Base-by-base conservation (phyloP, 2,113 vertebrate species). In the Perca fluviatilis region DNA sequence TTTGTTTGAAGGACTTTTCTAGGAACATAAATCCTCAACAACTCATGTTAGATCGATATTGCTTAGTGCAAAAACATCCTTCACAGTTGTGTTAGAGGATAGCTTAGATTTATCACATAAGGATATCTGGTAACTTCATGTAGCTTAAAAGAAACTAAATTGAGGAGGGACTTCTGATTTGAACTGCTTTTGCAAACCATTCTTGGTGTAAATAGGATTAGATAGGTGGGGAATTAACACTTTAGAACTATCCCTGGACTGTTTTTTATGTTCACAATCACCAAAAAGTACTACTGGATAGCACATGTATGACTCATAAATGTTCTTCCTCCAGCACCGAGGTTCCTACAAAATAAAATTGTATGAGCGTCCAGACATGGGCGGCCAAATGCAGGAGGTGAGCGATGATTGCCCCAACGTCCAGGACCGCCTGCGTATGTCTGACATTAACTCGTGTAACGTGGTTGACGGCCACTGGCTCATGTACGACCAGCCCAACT, bases 381-480 rank as follows among this genome's bases (percentile, higher is more conserved):
- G 79, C 16, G 92, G 94, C n/a, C 92, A 94, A 64, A 94, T 93
- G 91, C 86, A 93, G 63, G 94, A 95, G 75, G 74, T 95, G 70
- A 90, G 63, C 50, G 90, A 94, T 2, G 93, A 94, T 27, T 95
- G 94, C 74, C 88, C 93, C 50, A 93, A 90, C 30, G 76, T 95
- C 68, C 89, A 74, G 63, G 94, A 95, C 69, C 88, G 91, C 67
- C 72, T 94, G 78, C 89, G 50, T 13, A 88, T 93, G 82, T 90
- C 89, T 49, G 93, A 95, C 82, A 88, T 95, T 14, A 88, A 94
- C 90, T 95, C 94, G 6, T 94, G 93, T 91, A 92, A 90, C 6
- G 93, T 95, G 73, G 87, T 94, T 9, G 91, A 94, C 3, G 94
- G 94, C 56, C 92, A 94, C 62, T 94, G 94, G 94, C 86, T 93